Evolutionary conservation across 2,797 vertebrate species (phyloP).

Genomic region (Podarcis lilfordi): DNA sequence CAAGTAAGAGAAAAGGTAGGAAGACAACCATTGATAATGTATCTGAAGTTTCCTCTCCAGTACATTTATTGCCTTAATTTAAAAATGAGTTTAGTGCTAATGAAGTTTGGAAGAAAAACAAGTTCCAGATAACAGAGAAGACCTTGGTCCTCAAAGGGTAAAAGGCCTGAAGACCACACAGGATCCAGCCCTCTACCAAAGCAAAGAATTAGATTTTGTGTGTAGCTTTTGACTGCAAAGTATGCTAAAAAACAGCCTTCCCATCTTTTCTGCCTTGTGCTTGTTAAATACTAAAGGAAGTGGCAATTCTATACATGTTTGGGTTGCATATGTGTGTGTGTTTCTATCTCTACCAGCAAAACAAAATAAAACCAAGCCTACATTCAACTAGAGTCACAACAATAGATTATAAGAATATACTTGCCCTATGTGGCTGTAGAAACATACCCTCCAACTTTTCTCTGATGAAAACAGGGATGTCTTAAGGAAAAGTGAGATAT

Average conservation of each 20-base stretch:
- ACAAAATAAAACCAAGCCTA: too few species aligned
- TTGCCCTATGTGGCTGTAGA: too few species aligned
- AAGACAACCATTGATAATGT: conserved; percentile 31
- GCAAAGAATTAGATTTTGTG: conserved; percentile 53
- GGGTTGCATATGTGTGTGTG: too few species aligned
- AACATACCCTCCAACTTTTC: too few species aligned
- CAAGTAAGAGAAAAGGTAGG: conserved; percentile 26
- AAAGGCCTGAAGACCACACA: conserved; percentile 42
- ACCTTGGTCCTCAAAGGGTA: conserved; percentile 41
- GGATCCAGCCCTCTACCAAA: conserved; percentile 51
- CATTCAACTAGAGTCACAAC: neutral
- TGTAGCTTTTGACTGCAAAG: conserved; percentile 44
- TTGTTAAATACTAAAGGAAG: conserved; percentile 45
- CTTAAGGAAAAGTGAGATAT: too few species aligned
- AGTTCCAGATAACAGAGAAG: conserved; percentile 58
- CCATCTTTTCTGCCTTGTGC: conserved; percentile 59
- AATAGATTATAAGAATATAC: neutral
- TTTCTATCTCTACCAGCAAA: neutral
- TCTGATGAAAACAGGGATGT: too few species aligned
- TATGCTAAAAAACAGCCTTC: conserved; percentile 60
- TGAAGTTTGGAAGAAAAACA: conserved; percentile 51
- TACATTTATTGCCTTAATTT: conserved; percentile 61
- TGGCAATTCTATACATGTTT: conserved; percentile 34
- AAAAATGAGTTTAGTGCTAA: conserved; percentile 60
- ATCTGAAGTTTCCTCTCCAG: conserved; percentile 47